A percentile compares a stretch with the other conserved stretches of the same genome.
phyloP scores from a whole-genome alignment of 2,888 invertebrate genomes.

The Noctuana brunneofusca region DNA sequence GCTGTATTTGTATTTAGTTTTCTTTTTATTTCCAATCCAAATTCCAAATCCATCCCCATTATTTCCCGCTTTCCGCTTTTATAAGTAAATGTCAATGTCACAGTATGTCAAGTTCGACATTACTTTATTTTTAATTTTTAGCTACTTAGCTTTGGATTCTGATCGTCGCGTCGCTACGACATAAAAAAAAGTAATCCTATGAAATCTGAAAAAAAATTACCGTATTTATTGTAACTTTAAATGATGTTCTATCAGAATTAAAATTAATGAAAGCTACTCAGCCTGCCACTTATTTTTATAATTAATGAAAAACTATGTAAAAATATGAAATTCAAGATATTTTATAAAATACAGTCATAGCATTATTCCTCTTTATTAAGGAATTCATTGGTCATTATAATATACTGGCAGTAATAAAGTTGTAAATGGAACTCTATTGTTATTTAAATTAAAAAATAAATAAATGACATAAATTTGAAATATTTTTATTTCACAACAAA shows the following conservation, averaged over 20 bases:
- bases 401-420: conserved; percentile 15
- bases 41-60: not conserved
- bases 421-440: conserved; percentile 16
- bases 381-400: not conserved
- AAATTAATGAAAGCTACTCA: too few species aligned
- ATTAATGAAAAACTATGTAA: too few species aligned
- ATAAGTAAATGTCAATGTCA: too few species aligned
- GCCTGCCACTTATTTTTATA: too few species aligned
- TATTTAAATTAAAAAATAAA: not conserved
- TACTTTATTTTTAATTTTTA: not conserved
- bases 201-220: too few species aligned
- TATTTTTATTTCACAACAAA: conserved; percentile 17
- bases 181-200: too few species aligned
- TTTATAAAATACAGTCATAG: too few species aligned
- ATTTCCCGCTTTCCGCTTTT: too few species aligned
- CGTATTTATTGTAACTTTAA: too few species aligned
- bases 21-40: not conserved
- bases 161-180: not conserved
- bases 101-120: not conserved
- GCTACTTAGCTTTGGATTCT: not conserved
- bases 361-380: not conserved
- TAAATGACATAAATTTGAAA: conserved; percentile 7
- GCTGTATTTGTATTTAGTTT: not conserved
- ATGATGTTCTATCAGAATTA: too few species aligned
- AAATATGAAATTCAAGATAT: too few species aligned